phyloP scores from a whole-genome alignment of 2,113 vertebrate genomes.

The Alaudala cheleensis region DNA sequence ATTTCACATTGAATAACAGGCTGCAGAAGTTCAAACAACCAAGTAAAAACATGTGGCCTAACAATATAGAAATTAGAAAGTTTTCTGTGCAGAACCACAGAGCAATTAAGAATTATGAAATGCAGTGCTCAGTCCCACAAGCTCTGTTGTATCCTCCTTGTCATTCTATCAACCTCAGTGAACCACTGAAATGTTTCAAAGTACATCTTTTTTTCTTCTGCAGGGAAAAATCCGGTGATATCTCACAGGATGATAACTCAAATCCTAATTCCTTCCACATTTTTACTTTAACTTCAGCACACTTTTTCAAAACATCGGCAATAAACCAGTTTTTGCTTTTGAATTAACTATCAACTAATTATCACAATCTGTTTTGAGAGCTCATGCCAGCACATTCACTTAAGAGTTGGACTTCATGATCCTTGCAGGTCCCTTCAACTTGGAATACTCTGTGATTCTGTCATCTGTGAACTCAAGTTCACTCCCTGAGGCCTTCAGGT shows the following conservation, averaged over 20 bases:
- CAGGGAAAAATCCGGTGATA: background rate
- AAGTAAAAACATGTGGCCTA: background rate
- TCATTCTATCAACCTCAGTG: background rate
- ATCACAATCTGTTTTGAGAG: background rate
- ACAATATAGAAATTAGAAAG: background rate
- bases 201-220: background rate
- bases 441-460: background rate
- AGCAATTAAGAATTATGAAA: background rate
- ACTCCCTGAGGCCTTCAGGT: background rate
- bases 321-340: background rate
- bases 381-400: no score
- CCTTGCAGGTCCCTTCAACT: background rate
- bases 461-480: background rate
- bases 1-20: background rate
- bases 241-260: background rate
- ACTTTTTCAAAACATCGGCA: background rate
- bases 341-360: background rate
- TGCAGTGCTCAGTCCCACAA: background rate
- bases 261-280: background rate
- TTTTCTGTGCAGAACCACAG: background rate
- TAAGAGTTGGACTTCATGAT: background rate
- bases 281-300: background rate
- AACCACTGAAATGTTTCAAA: background rate
- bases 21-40: background rate
- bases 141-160: background rate